Percentiles rank a stretch among this genome's conserved stretches.
Evolutionary conservation across 1,140 invertebrate genomes (phyloP).

Genomic region (Lepeophtheirus salmonis): DNA sequence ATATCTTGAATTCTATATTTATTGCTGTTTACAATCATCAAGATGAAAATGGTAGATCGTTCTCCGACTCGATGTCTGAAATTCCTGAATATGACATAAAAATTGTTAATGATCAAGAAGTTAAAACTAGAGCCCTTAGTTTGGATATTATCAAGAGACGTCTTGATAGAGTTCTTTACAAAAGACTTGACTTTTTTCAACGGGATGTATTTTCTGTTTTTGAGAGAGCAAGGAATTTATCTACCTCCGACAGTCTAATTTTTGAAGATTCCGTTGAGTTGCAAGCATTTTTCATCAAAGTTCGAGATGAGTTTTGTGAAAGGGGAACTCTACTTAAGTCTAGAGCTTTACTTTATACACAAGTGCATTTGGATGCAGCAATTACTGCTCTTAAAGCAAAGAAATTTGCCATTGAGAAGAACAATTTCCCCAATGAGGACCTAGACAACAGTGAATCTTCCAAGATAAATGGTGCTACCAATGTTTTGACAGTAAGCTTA

Average conservation of each 20-base stretch:
- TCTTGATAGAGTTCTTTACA: slow-evolving; percentile 67
- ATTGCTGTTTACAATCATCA: slow-evolving; percentile 86
- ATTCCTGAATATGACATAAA: slow-evolving; percentile 42
- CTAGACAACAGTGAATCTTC: slow-evolving; percentile 15
- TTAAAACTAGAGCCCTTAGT: slow-evolving; percentile 51
- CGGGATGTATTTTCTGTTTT: slow-evolving; percentile 87
- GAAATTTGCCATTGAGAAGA: slow-evolving; percentile 28
- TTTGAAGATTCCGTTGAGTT: slow-evolving; percentile 88
- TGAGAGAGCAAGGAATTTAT: slow-evolving; percentile 63
- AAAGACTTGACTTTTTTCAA: slow-evolving; percentile 81
- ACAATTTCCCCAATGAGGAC: slow-evolving; percentile 25
- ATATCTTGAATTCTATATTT: slow-evolving; percentile 75
- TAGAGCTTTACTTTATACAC: slow-evolving; percentile 33
- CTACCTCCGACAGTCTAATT: slow-evolving; percentile 70
- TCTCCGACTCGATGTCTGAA: slow-evolving; percentile 85
- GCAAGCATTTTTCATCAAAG: slow-evolving; percentile 69
- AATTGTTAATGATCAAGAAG: slow-evolving; percentile 33
- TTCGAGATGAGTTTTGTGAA: slow-evolving; percentile 26
- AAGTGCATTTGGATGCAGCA: slow-evolving; percentile 22
- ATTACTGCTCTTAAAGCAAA: slow-evolving; percentile 28
- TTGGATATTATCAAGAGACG: slow-evolving; percentile 64
- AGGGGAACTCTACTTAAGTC: slow-evolving; percentile 32
- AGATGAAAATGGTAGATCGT: slow-evolving; percentile 86
- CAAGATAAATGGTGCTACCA: no score
- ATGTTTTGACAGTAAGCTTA: slow-evolving; percentile 8